These are phyloP conservation scores for Globodera ellingtonae DNA, from an alignment of 1,140 invertebrate species.

Conservation along the genomic window DNA sequence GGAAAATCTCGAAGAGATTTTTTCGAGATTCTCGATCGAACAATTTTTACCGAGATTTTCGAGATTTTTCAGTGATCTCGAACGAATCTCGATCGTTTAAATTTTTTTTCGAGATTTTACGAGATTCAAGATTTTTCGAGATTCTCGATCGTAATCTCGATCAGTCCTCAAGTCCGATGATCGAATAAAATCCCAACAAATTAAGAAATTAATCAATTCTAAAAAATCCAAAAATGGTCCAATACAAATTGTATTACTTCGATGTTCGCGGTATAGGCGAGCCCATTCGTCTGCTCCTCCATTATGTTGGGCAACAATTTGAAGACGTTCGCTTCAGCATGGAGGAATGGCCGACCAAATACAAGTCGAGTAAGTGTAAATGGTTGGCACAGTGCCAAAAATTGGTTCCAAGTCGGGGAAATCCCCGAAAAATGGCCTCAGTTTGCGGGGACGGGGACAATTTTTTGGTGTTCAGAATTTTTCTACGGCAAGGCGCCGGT, in stretches of 20 bases:
- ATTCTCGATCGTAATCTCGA: too few species aligned
- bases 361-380: conserved; percentile 19
- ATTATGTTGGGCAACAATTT: conserved; percentile 28
- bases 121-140: too few species aligned
- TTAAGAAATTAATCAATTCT: too few species aligned
- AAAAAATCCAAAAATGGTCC: conserved; percentile 24
- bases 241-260: conserved; percentile 38
- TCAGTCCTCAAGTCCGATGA: too few species aligned
- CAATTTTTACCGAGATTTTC: too few species aligned
- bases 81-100: too few species aligned
- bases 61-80: too few species aligned
- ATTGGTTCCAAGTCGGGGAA: neutral
- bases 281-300: conserved; percentile 27
- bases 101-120: too few species aligned
- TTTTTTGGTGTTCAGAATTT: conserved; percentile 34
- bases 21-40: too few species aligned
- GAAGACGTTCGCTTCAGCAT: conserved; percentile 27
- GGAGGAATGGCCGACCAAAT: conserved; percentile 14
- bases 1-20: too few species aligned
- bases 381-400: neutral
- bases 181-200: too few species aligned
- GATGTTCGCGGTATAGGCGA: conserved; percentile 22
- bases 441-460: too few species aligned
- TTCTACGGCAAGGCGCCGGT: conserved; percentile 62
- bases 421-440: neutral